Evolutionary conservation across 2,888 invertebrate species (phyloP).

Genomic region (Phalera bucephala): DNA sequence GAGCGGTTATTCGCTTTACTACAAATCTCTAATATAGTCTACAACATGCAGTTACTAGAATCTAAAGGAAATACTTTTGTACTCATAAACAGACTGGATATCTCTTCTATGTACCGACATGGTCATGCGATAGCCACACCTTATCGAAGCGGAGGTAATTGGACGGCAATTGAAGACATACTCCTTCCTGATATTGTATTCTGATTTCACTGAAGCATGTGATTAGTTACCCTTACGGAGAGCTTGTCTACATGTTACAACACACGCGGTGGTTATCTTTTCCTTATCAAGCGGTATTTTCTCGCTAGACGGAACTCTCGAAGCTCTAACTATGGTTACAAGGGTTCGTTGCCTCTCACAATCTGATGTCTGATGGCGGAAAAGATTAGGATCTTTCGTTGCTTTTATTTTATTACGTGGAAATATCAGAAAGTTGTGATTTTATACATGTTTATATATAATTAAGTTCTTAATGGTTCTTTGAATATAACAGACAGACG

Average conservation of each 20-base stretch:
- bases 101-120: constrained; percentile 20
- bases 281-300: constrained; percentile 24
- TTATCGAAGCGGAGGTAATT: constrained; percentile 24
- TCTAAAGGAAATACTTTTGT: no score
- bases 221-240: constrained; percentile 23
- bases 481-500: no score
- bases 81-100: constrained; percentile 13
- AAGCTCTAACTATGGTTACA: constrained; percentile 9
- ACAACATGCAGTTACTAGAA: no score
- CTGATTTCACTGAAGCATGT: constrained; percentile 19
- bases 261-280: constrained; percentile 14
- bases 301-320: constrained; percentile 11
- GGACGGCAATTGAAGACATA: constrained; percentile 15
- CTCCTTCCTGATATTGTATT: constrained; percentile 32
- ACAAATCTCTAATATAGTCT: no score
- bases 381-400: constrained; percentile 12
- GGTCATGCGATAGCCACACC: constrained; percentile 11
- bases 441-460: no score
- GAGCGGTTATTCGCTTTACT: no score
- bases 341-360: constrained; percentile 20
- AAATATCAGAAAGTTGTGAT: background rate
- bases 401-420: background rate
- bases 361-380: constrained; percentile 4
- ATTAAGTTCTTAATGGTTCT: no score
- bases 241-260: constrained; percentile 11